Base-by-base conservation (phyloP, 2,888 invertebrate species). In the Xestia c-nigrum region DNA sequence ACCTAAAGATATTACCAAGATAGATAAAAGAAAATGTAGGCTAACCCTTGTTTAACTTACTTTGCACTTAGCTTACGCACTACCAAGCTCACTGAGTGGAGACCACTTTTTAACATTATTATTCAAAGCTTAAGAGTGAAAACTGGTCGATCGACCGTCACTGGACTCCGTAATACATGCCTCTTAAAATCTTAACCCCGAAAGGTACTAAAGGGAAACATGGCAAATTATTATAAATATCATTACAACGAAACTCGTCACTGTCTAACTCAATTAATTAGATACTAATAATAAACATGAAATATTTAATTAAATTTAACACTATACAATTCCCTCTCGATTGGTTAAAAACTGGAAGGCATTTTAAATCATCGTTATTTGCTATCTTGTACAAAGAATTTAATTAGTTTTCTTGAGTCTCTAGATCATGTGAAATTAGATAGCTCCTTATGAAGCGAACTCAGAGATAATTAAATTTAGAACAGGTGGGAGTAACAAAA, bases 401-500 rank as follows among this genome's bases (percentile, higher is more conserved):
- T 94, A 94, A 94, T 95, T 93, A 94, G 89, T 86, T 80, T 87
- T 82, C 88, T 84, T 87, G 84, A 91, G 86, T 89, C 90, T 87
- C 77, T 84, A 89, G 90, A 94, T 93, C 91, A 94, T 93, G 91
- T 94, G 92, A 94, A 95, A 95, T 91, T 90, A 93, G 95, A 94
- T 93, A 93, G 91, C 92, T 94, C 94, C 94, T 96, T 95, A 95
- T 93, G 92, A 92, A 91, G 89, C 89, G 89, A 93, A 94, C 92
- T 92, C 89, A 86, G 85, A 88, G 90, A 92, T 95, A 95, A 96
- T 96, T 95, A 96, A 95, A 95, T 96, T 94, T 92, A 90, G 92
- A 95, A 93, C 95, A 96, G 95, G 95, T 95, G 94, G 94, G 90
- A 92, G 93, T 91, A 92, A 92, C 93, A 92, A 93, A 94, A 94